Evolutionary conservation across 2,113 vertebrate species (phyloP).

Genomic region (Rhegmatorhina hoffmannsi): DNA sequence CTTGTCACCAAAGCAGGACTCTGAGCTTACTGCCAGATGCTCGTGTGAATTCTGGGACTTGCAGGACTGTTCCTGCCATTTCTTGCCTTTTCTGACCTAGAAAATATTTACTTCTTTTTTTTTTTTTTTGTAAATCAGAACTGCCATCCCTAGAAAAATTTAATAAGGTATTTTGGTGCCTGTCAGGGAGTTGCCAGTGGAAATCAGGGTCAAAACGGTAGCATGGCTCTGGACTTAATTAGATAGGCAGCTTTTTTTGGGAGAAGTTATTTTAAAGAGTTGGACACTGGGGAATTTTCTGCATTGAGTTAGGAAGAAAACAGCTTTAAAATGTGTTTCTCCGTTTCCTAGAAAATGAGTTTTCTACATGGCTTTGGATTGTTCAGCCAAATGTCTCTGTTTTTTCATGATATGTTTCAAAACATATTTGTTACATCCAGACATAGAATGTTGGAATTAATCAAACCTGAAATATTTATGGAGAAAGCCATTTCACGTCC

Average conservation of each 20-base stretch:
- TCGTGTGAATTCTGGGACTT: neutral
- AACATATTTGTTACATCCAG: conserved; percentile 53
- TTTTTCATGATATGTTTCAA: conserved; percentile 51
- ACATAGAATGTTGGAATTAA: conserved; percentile 28
- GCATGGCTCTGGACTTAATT: conserved; percentile 49
- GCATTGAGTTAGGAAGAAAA: conserved; percentile 14
- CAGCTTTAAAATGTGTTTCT: conserved; percentile 35
- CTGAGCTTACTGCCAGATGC: conserved; percentile 26
- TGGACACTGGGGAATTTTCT: conserved; percentile 44
- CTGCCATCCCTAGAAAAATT: neutral
- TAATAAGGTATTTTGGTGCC: conserved; percentile 45
- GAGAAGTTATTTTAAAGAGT: conserved; percentile 27
- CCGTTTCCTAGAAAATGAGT: conserved; percentile 43
- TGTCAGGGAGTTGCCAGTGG: conserved; percentile 36
- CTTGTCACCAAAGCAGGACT: conserved; percentile 59
- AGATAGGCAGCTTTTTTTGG: conserved; percentile 26
- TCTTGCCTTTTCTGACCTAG: conserved; percentile 12
- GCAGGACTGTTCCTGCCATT: neutral
- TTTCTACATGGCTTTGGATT: conserved; percentile 4
- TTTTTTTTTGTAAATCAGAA: neutral
- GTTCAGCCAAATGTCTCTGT: conserved; percentile 47
- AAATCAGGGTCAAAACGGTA: conserved; percentile 40
- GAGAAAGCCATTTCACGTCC: conserved; percentile 62
- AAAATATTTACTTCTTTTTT: conserved; percentile 1
- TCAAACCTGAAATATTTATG: conserved; percentile 58